Evolutionary conservation across 2,113 vertebrate species (phyloP), one percentile per base, ranked within the genome.

Genomic region (Mormyrus iriodes): DNA sequence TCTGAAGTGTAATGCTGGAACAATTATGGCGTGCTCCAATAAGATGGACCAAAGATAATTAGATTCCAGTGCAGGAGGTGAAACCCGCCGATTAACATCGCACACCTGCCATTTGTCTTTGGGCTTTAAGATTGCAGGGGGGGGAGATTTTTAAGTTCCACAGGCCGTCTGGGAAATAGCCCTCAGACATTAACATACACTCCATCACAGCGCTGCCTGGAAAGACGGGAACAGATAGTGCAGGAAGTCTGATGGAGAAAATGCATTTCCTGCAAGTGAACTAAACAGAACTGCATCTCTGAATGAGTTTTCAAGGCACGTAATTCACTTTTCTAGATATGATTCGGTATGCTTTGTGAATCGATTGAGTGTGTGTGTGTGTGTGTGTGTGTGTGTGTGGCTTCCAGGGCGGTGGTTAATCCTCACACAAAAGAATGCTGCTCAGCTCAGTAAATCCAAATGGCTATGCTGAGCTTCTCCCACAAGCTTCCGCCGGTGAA

Each of bases 51-150:
- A 44, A 53, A 89, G 88, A 89, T 89, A 89, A 89, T 89, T 89
- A 89, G 51, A 89, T 89, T 69, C 88, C 46, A 44, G 82, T 27
- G 44, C 83, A 48, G 82, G 42, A 53, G 88, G 76, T 91, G 92
- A 94, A 93, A 94, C 92, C 92, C 94, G 94, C 94, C 95, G 96
- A 96, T 96, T 96, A 96, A 95, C 95, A 94, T 92, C 51, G 92
- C 93, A 94, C 93, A 94, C 93, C 94, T 93, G 94, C 93, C 94
- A 95, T 96, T 96, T 95, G 94, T 96, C 94, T 95, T 93, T 90
- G 89, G 95, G 95, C 92, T 92, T 94, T 93, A 94, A 93, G 94
- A 93, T 94, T 95, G 91, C 51, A 61, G 92, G 90, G 91, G 92
- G 90, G 91, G n/a, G 58, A 12, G n/a, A 83, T 92, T 94, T 92